These are phyloP conservation scores for Athene noctua DNA, from an alignment of 2,113 vertebrate species.

Conservation along the genomic window DNA sequence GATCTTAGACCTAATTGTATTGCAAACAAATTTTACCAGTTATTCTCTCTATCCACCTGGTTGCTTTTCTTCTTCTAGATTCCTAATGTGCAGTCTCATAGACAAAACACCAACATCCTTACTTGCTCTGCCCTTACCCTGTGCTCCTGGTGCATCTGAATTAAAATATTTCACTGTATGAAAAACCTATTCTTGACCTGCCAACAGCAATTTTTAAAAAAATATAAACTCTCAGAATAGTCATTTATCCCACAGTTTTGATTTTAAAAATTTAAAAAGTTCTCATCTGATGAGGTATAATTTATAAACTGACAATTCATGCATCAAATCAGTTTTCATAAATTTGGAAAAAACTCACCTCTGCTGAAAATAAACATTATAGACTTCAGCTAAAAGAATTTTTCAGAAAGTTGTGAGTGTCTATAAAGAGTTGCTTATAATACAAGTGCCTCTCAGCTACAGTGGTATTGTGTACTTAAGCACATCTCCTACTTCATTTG, in stretches of 20 bases:
- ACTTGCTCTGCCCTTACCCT: background rate
- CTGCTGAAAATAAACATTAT: background rate
- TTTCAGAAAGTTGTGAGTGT: background rate
- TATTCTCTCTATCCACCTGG: background rate
- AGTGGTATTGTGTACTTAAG: background rate
- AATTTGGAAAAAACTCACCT: background rate
- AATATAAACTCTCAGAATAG: background rate
- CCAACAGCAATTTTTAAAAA: background rate
- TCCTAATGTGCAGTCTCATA: background rate
- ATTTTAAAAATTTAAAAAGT: background rate
- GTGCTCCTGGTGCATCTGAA: background rate
- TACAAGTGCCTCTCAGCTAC: background rate
- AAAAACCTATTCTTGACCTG: background rate
- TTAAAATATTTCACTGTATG: background rate
- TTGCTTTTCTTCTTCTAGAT: background rate
- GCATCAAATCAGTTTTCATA: background rate
- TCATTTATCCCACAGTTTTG: background rate
- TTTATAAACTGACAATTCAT: background rate
- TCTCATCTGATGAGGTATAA: background rate
- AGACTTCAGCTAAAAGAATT: background rate
- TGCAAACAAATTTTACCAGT: background rate
- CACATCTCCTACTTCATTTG: background rate
- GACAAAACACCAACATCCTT: background rate
- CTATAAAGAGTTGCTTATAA: background rate
- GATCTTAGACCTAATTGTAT: background rate